A percentile compares a stretch with the other conserved stretches of the same genome.
Evolutionary conservation across 1,140 invertebrate species (phyloP).

Genomic region (Aphidius gifuensis): DNA sequence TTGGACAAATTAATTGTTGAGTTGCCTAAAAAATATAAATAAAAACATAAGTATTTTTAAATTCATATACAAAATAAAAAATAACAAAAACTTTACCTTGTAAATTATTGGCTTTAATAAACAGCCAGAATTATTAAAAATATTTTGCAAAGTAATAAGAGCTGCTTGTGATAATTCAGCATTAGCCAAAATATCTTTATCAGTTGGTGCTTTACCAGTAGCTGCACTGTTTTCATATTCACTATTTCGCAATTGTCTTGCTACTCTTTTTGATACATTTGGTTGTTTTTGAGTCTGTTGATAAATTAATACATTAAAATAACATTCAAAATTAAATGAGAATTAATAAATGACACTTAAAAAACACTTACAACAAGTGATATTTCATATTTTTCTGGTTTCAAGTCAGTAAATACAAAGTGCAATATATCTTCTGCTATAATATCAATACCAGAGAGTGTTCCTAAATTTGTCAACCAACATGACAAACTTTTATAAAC

Average conservation of each 20-base stretch:
- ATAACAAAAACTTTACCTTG: conserved; percentile 30
- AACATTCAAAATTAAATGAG: background rate
- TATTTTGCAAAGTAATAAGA: conserved; percentile 36
- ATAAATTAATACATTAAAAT: conserved; percentile 23
- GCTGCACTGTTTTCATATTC: conserved; percentile 34
- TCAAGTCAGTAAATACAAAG: conserved; percentile 35
- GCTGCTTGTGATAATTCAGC: conserved; percentile 35
- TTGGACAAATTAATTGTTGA: conserved; percentile 31
- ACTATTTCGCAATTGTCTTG: conserved; percentile 37
- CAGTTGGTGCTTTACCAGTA: conserved; percentile 24
- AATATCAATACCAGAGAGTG: conserved; percentile 36
- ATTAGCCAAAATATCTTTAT: conserved; percentile 25
- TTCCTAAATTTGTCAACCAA: conserved; percentile 30
- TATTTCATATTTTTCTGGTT: conserved; percentile 33
- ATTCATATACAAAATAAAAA: conserved; percentile 2
- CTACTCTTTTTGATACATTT: conserved; percentile 38
- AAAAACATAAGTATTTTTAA: background rate
- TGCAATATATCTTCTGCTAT: conserved; percentile 31
- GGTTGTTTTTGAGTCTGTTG: conserved; percentile 32
- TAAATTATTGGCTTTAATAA: conserved; percentile 34
- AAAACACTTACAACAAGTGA: conserved; percentile 30
- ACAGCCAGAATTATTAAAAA: conserved; percentile 34
- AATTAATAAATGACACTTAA: conserved; percentile 18
- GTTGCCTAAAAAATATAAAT: conserved; percentile 33
- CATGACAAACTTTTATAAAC: conserved; percentile 34